Conservation (phyloP, 2,888 invertebrate genomes). For the Rhorus exstirpatorius region DNA sequence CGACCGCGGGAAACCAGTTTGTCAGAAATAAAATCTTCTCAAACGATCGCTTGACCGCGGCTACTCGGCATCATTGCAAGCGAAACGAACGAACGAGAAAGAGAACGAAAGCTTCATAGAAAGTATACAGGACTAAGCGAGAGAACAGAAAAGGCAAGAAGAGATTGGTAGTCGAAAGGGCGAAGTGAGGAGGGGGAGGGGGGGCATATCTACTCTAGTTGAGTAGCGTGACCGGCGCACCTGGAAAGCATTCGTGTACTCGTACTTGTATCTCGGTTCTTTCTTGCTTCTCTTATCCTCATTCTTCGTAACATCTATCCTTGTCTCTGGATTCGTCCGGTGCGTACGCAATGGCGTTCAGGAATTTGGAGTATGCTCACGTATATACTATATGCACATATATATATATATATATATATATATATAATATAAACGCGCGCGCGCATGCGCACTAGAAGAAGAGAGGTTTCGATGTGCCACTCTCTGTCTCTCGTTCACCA, state of each 20-base stretch:
- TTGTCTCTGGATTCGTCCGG: conserved; percentile 51
- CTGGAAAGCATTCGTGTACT: conserved; percentile 59
- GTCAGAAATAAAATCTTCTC: conserved; percentile 82
- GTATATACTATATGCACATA: conserved; percentile 21
- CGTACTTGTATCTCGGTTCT: conserved; percentile 41
- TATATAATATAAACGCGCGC: too few species aligned
- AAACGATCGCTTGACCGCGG: conserved; percentile 75
- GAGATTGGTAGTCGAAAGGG: conserved; percentile 52
- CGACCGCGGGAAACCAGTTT: conserved; percentile 81
- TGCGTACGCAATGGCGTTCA: conserved; percentile 66
- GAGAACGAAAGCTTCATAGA: conserved; percentile 45
- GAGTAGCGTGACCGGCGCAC: conserved; percentile 68
- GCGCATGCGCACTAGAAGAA: conserved; percentile 34
- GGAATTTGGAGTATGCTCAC: conserved; percentile 66
- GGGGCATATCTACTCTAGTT: conserved; percentile 61
- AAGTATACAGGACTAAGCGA: conserved; percentile 39
- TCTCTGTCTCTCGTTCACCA: conserved; percentile 49
- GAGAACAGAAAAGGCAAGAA: conserved; percentile 13
- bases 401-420: conserved; percentile 39
- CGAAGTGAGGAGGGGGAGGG: too few species aligned
- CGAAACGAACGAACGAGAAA: conserved; percentile 64
- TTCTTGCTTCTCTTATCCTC: conserved; percentile 31
- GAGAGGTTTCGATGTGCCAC: conserved; percentile 33
- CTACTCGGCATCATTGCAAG: conserved; percentile 67
- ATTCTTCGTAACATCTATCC: conserved; percentile 48